Conservation (phyloP, 2,113 vertebrate species). For the Hypocryptadius cinnamomeus region DNA sequence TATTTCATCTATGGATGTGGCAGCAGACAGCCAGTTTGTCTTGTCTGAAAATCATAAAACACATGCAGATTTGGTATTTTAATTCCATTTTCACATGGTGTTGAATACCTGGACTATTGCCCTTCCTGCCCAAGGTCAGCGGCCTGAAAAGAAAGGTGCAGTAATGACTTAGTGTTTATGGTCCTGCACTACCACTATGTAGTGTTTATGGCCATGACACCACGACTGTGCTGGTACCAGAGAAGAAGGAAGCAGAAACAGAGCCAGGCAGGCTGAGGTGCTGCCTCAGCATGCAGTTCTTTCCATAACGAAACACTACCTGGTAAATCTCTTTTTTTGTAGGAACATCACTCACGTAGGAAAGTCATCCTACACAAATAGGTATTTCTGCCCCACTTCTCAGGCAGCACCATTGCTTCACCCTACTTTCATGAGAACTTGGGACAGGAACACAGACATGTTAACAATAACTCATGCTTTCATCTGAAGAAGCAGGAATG, state of each 20-base stretch:
- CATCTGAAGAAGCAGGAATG: background rate
- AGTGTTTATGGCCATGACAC: background rate
- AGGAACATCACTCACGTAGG: background rate
- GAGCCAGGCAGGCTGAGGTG: background rate
- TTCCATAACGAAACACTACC: background rate
- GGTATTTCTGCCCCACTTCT: background rate
- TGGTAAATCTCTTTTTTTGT: background rate
- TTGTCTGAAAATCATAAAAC: background rate
- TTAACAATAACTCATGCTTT: background rate
- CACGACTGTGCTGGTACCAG: accelerated
- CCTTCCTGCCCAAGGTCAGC: background rate
- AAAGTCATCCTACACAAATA: background rate
- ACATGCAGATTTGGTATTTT: background rate
- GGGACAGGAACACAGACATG: background rate
- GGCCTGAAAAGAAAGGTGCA: background rate
- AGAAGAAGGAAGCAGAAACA: background rate
- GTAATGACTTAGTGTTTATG: background rate
- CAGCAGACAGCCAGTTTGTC: background rate
- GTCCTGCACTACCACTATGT: background rate
- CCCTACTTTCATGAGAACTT: background rate
- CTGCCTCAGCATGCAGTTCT: background rate
- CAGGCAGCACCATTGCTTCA: background rate
- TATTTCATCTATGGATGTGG: background rate
- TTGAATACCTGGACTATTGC: background rate
- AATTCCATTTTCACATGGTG: background rate